Evolutionary conservation across 2,888 invertebrate species (phyloP).

Genomic region (Drosophila paramelanica): DNA sequence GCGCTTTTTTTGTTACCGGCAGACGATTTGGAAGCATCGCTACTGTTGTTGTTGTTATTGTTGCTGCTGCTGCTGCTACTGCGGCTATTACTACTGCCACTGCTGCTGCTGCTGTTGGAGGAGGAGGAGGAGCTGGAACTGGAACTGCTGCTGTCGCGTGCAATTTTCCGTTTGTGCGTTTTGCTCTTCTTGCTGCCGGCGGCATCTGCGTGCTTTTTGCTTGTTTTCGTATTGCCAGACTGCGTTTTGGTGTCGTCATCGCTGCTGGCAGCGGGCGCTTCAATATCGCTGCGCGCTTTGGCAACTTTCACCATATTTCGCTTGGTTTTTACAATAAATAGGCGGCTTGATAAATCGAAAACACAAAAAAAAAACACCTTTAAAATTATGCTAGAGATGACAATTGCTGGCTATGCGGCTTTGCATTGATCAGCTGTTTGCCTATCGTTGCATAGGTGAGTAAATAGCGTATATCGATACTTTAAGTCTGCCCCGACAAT

Average conservation of each 20-base stretch:
- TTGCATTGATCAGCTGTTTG: slow-evolving; percentile 43
- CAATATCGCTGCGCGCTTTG: slow-evolving; percentile 32
- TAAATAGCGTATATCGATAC: too few species aligned
- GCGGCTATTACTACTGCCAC: slow-evolving; percentile 9
- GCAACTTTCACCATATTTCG: slow-evolving; percentile 34
- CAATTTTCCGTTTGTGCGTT: slow-evolving; percentile 22
- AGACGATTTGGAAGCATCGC: slow-evolving; percentile 42
- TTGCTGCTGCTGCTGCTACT: slow-evolving; percentile 17
- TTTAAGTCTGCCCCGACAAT: too few species aligned
- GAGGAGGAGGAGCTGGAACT: slow-evolving; percentile 35
- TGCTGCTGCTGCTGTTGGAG: slow-evolving; percentile 29
- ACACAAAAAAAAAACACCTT: slow-evolving; percentile 31
- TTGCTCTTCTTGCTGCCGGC: slow-evolving; percentile 13
- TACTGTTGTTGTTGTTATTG: slow-evolving; percentile 21
- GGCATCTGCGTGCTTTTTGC: slow-evolving; percentile 24
- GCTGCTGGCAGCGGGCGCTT: neutral
- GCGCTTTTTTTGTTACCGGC: slow-evolving; percentile 21
- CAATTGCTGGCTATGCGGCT: slow-evolving; percentile 12
- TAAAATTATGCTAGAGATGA: slow-evolving; percentile 38
- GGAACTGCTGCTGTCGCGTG: slow-evolving; percentile 31
- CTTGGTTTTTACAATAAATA: slow-evolving; percentile 1
- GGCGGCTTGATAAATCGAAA: slow-evolving; percentile 12
- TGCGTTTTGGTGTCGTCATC: slow-evolving; percentile 28
- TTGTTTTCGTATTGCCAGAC: slow-evolving; percentile 14
- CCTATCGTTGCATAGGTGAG: slow-evolving; percentile 1